phyloP scores from a whole-genome alignment of 37 sponge, comb jelly and placozoan genomes.

The Halichondria panicea region DNA sequence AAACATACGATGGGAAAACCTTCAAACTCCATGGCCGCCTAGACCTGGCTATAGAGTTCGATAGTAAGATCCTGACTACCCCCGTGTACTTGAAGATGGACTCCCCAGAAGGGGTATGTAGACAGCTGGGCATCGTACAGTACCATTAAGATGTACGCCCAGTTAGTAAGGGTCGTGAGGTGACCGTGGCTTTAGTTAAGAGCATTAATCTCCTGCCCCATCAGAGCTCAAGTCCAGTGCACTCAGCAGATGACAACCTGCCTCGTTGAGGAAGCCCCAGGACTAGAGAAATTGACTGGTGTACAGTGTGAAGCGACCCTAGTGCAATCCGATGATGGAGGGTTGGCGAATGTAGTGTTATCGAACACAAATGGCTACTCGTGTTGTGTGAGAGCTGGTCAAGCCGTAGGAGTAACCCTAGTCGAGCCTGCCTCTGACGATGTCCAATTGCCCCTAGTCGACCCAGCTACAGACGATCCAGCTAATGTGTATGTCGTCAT shows the following conservation, averaged over 20 bases:
- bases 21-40: slow-evolving; percentile 47
- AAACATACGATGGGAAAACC: slow-evolving; percentile 21
- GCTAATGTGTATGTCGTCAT: too few species aligned
- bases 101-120: slow-evolving; percentile 57
- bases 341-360: slow-evolving; percentile 2
- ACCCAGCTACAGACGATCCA: too few species aligned
- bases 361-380: slow-evolving; percentile 6
- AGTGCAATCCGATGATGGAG: not conserved
- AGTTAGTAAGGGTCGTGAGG: too few species aligned
- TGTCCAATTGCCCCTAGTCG: not conserved
- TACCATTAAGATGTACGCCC: slow-evolving; percentile 43
- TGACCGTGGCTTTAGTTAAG: too few species aligned
- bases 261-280: too few species aligned
- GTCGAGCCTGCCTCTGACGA: not conserved
- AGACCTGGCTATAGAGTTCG: slow-evolving; percentile 36
- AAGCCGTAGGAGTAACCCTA: not conserved
- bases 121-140: slow-evolving; percentile 31
- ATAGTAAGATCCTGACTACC: slow-evolving; percentile 18
- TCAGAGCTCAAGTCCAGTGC: too few species aligned
- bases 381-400: not conserved
- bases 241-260: too few species aligned
- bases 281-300: too few species aligned
- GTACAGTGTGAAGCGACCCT: slow-evolving; percentile 1
- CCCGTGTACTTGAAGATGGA: slow-evolving; percentile 53
- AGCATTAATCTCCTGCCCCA: too few species aligned